Percentiles rank a stretch among this genome's conserved stretches.
phyloP scores from a whole-genome alignment of 2,113 vertebrate genomes.

The Coreoperca whiteheadi region DNA sequence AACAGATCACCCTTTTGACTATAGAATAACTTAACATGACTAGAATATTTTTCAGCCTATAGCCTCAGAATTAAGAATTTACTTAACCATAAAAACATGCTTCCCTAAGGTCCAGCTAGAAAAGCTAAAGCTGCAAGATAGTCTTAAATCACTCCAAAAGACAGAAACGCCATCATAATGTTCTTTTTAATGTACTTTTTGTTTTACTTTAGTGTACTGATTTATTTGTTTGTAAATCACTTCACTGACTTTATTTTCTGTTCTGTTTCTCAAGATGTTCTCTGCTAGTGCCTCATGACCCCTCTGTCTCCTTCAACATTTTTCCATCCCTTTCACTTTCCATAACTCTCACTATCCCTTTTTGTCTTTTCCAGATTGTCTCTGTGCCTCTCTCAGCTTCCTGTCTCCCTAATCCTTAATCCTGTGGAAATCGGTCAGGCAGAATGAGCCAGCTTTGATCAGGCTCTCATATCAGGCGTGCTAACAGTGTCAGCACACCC shows the following conservation, averaged over 20 bases:
- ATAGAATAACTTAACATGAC: neutral
- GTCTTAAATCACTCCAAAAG: slow-evolving; percentile 16
- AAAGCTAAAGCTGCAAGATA: slow-evolving; percentile 7
- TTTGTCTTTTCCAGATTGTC: slow-evolving; percentile 75
- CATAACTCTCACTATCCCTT: slow-evolving; percentile 55
- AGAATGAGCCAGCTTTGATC: slow-evolving; percentile 86
- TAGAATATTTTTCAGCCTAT: neutral
- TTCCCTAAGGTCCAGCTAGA: neutral
- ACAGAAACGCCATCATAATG: neutral
- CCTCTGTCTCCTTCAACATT: slow-evolving; percentile 43
- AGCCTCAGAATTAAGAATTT: neutral
- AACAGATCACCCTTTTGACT: neutral
- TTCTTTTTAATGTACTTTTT: neutral
- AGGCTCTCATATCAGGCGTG: slow-evolving; percentile 83
- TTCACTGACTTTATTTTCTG: slow-evolving; percentile 4
- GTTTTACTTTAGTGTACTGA: neutral
- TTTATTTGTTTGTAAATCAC: slow-evolving; percentile 15
- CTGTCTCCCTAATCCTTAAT: slow-evolving; percentile 87
- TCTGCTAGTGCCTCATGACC: slow-evolving; percentile 47
- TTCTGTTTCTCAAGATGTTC: slow-evolving; percentile 32
- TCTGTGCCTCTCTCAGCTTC: slow-evolving; percentile 80
- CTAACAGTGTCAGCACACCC: slow-evolving; percentile 83
- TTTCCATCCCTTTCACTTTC: slow-evolving; percentile 57
- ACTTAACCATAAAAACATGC: too few species aligned
- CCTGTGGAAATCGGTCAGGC: slow-evolving; percentile 86